A percentile compares a stretch with the other conserved stretches of the same genome.
These are phyloP conservation scores for Pseudopipra pipra DNA, from an alignment of 2,113 vertebrate genomes.

Conservation along the genomic window DNA sequence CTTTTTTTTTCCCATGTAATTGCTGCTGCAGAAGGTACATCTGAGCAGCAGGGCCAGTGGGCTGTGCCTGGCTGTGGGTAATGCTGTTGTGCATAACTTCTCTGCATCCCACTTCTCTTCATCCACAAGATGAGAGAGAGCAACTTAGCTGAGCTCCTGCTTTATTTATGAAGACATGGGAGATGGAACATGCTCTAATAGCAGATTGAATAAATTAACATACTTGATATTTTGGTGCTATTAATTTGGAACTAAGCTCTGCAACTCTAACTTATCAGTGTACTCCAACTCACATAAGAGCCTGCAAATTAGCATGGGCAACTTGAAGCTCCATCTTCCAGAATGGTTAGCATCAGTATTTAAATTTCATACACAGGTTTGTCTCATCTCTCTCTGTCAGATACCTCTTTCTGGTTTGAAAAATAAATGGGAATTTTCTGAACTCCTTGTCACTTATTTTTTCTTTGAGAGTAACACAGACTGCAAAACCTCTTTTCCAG, in stretches of 20 bases:
- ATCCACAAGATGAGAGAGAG: neutral
- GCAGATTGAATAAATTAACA: neutral
- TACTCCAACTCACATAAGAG: neutral
- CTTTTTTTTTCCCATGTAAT: neutral
- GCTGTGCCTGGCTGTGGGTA: neutral
- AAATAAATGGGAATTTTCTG: neutral
- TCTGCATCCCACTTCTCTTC: neutral
- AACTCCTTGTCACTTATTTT: neutral
- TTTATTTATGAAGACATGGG: neutral
- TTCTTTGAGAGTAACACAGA: neutral
- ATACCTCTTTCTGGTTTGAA: neutral
- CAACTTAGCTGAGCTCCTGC: neutral
- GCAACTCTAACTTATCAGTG: neutral
- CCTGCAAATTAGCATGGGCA: neutral
- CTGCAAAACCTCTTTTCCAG: slow-evolving; percentile 66
- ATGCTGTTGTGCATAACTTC: neutral
- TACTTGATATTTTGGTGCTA: neutral
- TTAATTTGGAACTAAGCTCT: neutral
- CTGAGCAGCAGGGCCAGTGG: neutral
- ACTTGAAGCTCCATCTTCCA: neutral
- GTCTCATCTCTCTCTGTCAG: neutral
- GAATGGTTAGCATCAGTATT: neutral
- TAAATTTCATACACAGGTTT: neutral
- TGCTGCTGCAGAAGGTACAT: neutral
- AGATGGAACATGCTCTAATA: neutral